phyloP scores from a whole-genome alignment of 2,797 vertebrate genomes.

The Echeneis naucrates region DNA sequence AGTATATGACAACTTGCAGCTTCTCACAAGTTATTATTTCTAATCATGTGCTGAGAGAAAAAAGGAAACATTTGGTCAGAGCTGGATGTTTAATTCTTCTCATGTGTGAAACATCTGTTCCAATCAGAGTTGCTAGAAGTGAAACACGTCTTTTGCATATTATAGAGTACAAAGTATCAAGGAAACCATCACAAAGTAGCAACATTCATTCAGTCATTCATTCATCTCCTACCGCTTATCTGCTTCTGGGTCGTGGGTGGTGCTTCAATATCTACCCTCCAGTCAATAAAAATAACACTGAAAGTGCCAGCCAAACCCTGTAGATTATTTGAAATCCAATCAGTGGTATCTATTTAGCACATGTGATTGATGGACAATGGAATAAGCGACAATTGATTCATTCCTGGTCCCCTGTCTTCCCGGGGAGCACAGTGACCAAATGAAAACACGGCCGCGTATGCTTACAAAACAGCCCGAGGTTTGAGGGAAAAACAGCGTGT shows the following conservation, averaged over 20 bases:
- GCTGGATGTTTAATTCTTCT: conserved; percentile 18
- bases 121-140: conserved; percentile 9
- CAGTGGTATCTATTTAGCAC: background rate
- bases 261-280: background rate
- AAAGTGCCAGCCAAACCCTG: background rate
- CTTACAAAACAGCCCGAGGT: conserved; percentile 22
- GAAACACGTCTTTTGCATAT: background rate
- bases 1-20: conserved; percentile 30
- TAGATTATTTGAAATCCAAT: conserved; percentile 29
- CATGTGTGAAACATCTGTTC: conserved; percentile 35
- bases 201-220: too few relatives aligned
- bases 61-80: background rate
- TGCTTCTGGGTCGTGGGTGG: too few relatives aligned
- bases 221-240: too few relatives aligned
- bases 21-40: conserved; percentile 52
- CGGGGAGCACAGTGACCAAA: background rate
- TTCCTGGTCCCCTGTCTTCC: background rate
- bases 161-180: background rate
- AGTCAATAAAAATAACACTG: background rate
- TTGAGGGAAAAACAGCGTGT: conserved; percentile 10
- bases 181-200: background rate
- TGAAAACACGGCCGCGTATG: conserved; percentile 31
- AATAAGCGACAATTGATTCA: conserved; percentile 26
- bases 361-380: conserved; percentile 20
- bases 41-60: conserved; percentile 23